Base-by-base conservation (phyloP, 2,113 vertebrate species). In the Apodemus speciosus region DNA sequence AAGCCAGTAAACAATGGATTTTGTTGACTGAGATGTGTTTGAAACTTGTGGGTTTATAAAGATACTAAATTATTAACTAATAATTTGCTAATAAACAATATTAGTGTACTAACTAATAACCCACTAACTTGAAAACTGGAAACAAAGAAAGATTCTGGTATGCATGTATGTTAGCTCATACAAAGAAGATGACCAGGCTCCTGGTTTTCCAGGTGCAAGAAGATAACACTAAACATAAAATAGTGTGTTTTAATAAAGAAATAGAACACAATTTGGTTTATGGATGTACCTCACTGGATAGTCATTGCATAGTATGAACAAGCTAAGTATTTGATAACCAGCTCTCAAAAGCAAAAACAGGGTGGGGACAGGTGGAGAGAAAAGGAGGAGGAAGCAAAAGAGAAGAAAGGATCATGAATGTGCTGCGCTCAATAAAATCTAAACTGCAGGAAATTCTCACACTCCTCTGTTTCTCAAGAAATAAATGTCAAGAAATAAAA, bases 51-150 rank as follows among this genome's bases (percentile, higher is more conserved):
- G 15, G 4, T 85, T 92, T 58, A 69, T 56, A 80, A 80, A 62
- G 46, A 49, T 85, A 72, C 3, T 90, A 23, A 91, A 94, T 76
- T 75, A 77, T 86, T 64, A 85, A 84, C 9, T 76, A 66, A 10
- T 51, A 68, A 7, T 15, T 69, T 16, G 66, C 2, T 62, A 6
- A 35, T 73, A 77, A 27, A 60, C 8, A 5, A 62, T 40, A 6
- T 43, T 46, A 79, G 14, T 79, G 11, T 68, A 95, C 16, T 75
- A 62, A 95, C 1, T 9, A 46, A 46, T 62, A 43, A 40, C 9
- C 40, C 20, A 72, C 75, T 83, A 60, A 72, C n/a, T 68, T 92
- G 25, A 86, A 94, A 95, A 69, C 0, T 62, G 21, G 32, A 88
- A 83, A n/a, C 25, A 69, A 95, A 85, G 7, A 72, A 4, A 62